Conservation (phyloP, 2,888 invertebrate species). For the Pheosia gnoma region DNA sequence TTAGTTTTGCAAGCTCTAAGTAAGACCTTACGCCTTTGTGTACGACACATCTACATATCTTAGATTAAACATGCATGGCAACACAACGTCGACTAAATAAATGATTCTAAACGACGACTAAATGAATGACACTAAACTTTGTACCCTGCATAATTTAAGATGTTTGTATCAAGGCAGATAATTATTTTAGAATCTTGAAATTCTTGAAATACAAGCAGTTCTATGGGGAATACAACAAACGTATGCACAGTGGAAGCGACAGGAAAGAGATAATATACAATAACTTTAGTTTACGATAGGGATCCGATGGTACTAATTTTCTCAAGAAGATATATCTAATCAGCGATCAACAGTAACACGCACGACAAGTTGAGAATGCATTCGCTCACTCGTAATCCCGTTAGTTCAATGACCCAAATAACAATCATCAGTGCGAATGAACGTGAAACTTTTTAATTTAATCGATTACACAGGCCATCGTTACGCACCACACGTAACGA, state of each 20-base stretch:
- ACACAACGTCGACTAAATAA: not conserved
- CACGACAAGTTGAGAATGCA: slow-evolving; percentile 53
- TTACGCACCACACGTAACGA: slow-evolving; percentile 54
- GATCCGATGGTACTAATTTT: slow-evolving; percentile 7
- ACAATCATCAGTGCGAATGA: slow-evolving; percentile 51
- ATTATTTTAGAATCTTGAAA: not conserved
- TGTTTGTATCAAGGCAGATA: not conserved
- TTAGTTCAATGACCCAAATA: slow-evolving; percentile 76
- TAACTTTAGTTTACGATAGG: not conserved
- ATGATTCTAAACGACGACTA: not conserved
- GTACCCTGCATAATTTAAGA: not conserved
- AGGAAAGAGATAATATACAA: not conserved
- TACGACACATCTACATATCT: not conserved
- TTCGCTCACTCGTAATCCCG: slow-evolving; percentile 59
- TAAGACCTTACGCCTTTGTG: not conserved
- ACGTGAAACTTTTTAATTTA: slow-evolving; percentile 65
- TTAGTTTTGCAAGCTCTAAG: too few species aligned
- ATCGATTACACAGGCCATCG: slow-evolving; percentile 57
- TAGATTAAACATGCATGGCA: not conserved
- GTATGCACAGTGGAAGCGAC: not conserved
- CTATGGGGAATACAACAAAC: not conserved
- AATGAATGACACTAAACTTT: not conserved
- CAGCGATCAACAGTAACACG: slow-evolving; percentile 38
- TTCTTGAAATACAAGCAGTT: not conserved
- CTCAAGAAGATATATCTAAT: slow-evolving; percentile 26